phyloP scores from a whole-genome alignment of 2,113 vertebrate species.

The Jaculus jaculus region DNA sequence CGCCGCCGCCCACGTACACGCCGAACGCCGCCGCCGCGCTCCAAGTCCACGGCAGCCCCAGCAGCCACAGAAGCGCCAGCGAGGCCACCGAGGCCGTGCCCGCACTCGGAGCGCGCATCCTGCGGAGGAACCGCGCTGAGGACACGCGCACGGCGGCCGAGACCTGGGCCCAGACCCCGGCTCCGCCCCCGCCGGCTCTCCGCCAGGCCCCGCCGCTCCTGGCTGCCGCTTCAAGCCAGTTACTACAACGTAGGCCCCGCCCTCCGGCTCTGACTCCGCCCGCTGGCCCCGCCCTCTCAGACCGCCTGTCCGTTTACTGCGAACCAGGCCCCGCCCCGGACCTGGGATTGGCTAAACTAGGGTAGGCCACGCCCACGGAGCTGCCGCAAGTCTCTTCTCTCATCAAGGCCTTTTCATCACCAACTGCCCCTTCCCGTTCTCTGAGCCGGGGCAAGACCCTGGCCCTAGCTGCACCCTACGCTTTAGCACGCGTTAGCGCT shows the following conservation, averaged over 20 bases:
- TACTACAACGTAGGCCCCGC: not conserved
- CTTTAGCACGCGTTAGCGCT: not conserved
- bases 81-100: slow-evolving; percentile 78
- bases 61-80: slow-evolving; percentile 83
- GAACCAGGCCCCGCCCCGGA: not conserved
- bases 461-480: too few relatives aligned
- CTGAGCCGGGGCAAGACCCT: not conserved
- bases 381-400: too few relatives aligned
- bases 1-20: slow-evolving; percentile 90
- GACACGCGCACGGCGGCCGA: not conserved
- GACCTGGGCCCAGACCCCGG: too few relatives aligned
- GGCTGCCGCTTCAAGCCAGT: not conserved
- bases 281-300: too few relatives aligned
- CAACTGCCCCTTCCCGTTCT: not conserved
- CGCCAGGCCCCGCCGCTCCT: not conserved
- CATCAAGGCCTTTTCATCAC: not conserved
- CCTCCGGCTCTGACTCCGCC: not conserved
- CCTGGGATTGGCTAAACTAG: not conserved
- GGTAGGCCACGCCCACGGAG: not conserved
- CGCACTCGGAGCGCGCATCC: slow-evolving; percentile 77
- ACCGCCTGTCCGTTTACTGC: not conserved
- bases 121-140: slow-evolving; percentile 5
- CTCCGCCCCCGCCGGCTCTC: not conserved
- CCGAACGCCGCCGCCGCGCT: slow-evolving; percentile 89
- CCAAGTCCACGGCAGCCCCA: slow-evolving; percentile 93